These are phyloP conservation scores for Anaspis maculata DNA, from an alignment of 2,888 invertebrate genomes.

Conservation along the genomic window DNA sequence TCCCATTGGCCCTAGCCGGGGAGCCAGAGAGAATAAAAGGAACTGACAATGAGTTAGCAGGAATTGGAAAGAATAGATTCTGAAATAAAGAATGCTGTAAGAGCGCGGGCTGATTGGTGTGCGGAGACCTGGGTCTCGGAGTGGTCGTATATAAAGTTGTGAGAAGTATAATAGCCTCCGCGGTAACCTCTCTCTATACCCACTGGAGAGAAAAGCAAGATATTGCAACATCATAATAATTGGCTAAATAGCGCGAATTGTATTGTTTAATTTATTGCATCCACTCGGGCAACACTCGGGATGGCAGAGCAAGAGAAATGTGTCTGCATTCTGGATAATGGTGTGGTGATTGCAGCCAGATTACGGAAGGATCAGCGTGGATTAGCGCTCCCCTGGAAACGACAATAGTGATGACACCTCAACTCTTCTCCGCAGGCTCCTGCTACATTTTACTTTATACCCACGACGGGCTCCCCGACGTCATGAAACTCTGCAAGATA, in stretches of 20 bases:
- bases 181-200: no score
- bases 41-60: slow-evolving; percentile 24
- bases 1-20: slow-evolving; percentile 19
- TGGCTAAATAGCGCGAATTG: slow-evolving; percentile 6
- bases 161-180: slow-evolving; percentile 9
- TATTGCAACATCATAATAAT: slow-evolving; percentile 7
- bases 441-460: slow-evolving; percentile 10
- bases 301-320: slow-evolving; percentile 27
- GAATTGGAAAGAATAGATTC: slow-evolving; percentile 23
- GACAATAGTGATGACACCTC: slow-evolving; percentile 13
- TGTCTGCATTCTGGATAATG: slow-evolving; percentile 29
- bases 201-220: slow-evolving; percentile 6
- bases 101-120: slow-evolving; percentile 24
- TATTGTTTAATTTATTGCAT: slow-evolving; percentile 3
- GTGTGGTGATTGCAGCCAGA: slow-evolving; percentile 35
- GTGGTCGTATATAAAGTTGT: slow-evolving; percentile 17
- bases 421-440: slow-evolving; percentile 13
- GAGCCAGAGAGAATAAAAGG: slow-evolving; percentile 19
- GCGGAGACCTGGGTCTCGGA: slow-evolving; percentile 21
- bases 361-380: slow-evolving; percentile 34
- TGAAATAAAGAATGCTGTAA: slow-evolving; percentile 23
- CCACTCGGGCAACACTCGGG: background rate
- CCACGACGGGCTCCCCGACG: slow-evolving; percentile 4
- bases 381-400: slow-evolving; percentile 32
- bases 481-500: no score